A percentile compares a stretch with the other conserved stretches of the same genome.
Evolutionary conservation across 2,113 vertebrate species (phyloP).

Genomic region (Melanostigma gelatinosum): DNA sequence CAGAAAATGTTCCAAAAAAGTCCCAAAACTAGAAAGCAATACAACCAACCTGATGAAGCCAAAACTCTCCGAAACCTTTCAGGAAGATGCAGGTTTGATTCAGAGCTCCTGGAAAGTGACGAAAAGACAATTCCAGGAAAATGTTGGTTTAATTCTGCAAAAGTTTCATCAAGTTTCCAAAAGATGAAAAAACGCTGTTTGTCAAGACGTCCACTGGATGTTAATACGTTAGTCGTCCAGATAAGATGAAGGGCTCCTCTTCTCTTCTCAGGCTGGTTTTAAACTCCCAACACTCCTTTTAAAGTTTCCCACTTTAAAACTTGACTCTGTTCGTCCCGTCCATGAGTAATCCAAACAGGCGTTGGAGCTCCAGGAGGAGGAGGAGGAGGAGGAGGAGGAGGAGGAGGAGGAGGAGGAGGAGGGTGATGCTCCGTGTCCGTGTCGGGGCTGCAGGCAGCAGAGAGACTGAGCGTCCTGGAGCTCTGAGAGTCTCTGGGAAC

Average conservation of each 20-base stretch:
- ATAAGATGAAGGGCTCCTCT: background rate
- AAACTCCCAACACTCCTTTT: background rate
- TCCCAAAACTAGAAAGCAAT: background rate
- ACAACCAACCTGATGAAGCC: background rate
- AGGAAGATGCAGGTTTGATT: background rate
- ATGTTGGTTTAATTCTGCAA: background rate
- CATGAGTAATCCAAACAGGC: slow-evolving; percentile 34
- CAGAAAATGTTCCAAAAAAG: background rate
- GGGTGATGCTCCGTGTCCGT: slow-evolving; percentile 9
- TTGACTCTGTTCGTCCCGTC: background rate
- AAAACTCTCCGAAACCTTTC: background rate
- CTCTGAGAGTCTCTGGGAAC: slow-evolving; percentile 74
- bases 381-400: background rate
- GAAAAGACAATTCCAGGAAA: background rate
- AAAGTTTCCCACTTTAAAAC: slow-evolving; percentile 19
- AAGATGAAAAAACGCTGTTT: background rate
- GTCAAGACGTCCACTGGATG: background rate
- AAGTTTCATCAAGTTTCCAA: background rate
- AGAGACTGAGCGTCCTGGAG: slow-evolving; percentile 69
- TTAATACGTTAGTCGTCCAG: slow-evolving; percentile 18
- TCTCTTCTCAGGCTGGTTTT: background rate
- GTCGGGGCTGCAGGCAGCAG: slow-evolving; percentile 28
- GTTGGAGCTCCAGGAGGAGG: slow-evolving; percentile 40
- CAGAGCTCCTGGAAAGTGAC: background rate
- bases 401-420: background rate